Conservation (phyloP, 2,888 invertebrate genomes). For the Zaprionus obscuricornis region DNA sequence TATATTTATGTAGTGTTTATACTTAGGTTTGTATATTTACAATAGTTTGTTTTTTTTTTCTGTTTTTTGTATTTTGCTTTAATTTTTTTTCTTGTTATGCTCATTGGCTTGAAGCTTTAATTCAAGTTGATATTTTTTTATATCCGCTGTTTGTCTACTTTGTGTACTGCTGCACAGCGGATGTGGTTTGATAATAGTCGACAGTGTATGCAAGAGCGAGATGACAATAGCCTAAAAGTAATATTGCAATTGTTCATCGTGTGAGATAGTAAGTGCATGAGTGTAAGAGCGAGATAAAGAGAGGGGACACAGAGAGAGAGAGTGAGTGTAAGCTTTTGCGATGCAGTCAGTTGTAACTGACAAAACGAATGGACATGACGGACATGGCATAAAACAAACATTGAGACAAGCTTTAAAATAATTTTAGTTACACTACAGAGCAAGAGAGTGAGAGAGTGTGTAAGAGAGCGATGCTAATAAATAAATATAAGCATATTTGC, state of each 20-base stretch:
- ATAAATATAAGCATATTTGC: no score
- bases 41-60: conserved; percentile 36
- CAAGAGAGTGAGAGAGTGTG: no score
- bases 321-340: conserved; percentile 45
- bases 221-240: conserved; percentile 3
- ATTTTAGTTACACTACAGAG: no score
- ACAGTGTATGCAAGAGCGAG: conserved; percentile 40
- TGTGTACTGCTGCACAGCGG: conserved; percentile 51
- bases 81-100: conserved; percentile 53
- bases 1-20: background rate
- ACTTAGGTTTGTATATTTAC: conserved; percentile 13
- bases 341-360: conserved; percentile 75
- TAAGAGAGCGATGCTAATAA: no score
- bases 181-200: conserved; percentile 72
- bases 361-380: conserved; percentile 42
- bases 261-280: background rate
- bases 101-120: conserved; percentile 58
- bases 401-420: no score
- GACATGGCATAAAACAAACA: background rate
- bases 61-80: no score
- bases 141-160: conserved; percentile 52
- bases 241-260: no score
- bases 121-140: conserved; percentile 63
- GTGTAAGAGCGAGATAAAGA: conserved; percentile 1
- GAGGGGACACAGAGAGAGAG: conserved; percentile 27